Evolutionary conservation across 2,113 vertebrate species (phyloP).

Genomic region (Clupea harengus): DNA sequence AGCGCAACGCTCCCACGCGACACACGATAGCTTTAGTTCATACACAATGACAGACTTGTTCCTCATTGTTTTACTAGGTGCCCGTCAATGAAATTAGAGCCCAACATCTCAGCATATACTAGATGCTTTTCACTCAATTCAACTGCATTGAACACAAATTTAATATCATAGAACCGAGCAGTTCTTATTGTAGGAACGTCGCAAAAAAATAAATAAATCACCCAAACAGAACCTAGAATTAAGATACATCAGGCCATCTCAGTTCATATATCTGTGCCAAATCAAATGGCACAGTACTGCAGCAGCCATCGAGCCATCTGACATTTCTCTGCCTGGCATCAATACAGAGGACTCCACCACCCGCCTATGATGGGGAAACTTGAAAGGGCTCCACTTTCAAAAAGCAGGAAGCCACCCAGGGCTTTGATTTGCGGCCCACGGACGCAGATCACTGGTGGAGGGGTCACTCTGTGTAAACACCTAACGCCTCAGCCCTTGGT

Average conservation of each 20-base stretch:
- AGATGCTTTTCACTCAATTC: too few relatives aligned
- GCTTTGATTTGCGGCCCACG: constrained; percentile 24
- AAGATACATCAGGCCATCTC: not conserved
- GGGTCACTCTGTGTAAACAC: constrained; percentile 6
- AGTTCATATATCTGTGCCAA: not conserved
- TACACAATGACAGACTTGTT: too few relatives aligned
- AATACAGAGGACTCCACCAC: not conserved
- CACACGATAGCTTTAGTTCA: too few relatives aligned
- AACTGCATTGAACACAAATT: not conserved
- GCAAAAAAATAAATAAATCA: not conserved
- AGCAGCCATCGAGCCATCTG: not conserved
- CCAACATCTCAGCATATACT: too few relatives aligned
- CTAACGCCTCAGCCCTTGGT: not conserved
- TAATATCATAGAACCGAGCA: not conserved
- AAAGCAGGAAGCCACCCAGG: constrained; percentile 27
- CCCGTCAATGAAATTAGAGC: too few relatives aligned
- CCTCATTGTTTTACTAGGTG: too few relatives aligned
- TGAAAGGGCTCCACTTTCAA: constrained; percentile 27
- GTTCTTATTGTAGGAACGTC: not conserved
- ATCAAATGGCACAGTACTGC: not conserved
- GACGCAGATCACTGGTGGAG: constrained; percentile 4
- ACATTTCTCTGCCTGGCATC: constrained; percentile 12
- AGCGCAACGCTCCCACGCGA: too few relatives aligned
- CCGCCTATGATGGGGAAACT: constrained; percentile 11
- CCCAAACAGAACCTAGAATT: not conserved